Conservation (phyloP, 2,888 invertebrate genomes). For the Hoplodrina blanda region DNA sequence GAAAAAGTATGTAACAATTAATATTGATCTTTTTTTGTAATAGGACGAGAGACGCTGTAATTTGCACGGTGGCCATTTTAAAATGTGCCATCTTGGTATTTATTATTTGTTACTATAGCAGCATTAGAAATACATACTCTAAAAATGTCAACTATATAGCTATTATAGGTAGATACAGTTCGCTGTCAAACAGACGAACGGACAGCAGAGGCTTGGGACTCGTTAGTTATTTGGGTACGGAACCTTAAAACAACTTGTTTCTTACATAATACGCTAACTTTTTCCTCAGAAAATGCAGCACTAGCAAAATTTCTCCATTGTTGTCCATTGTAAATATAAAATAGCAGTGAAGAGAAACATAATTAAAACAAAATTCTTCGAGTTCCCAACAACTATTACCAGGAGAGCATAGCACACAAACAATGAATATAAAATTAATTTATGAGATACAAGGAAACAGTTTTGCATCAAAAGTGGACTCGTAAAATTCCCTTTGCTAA, state of each 20-base stretch:
- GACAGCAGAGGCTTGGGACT: too few species aligned
- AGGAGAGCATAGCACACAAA: conserved; percentile 56
- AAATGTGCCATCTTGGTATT: too few species aligned
- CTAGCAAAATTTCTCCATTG: conserved; percentile 15
- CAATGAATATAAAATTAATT: conserved; percentile 65
- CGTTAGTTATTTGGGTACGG: too few species aligned
- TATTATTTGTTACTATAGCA: too few species aligned
- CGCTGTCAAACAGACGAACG: too few species aligned
- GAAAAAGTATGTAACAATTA: background rate
- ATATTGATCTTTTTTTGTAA: background rate
- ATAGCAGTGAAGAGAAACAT: conserved; percentile 56
- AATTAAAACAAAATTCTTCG: conserved; percentile 59
- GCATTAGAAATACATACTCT: too few species aligned
- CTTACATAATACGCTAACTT: conserved; percentile 13
- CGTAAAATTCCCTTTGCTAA: conserved; percentile 53
- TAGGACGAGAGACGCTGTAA: too few species aligned
- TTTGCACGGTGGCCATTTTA: too few species aligned
- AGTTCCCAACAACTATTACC: conserved; percentile 54
- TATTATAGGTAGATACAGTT: too few species aligned
- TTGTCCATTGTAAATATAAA: conserved; percentile 41
- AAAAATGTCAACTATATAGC: too few species aligned
- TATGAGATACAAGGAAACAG: conserved; percentile 58
- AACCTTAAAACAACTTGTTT: too few species aligned
- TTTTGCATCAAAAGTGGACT: conserved; percentile 52
- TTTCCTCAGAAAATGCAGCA: conserved; percentile 12